Percentiles rank a stretch among this genome's conserved stretches.
phyloP scores from a whole-genome alignment of 1,140 invertebrate species.

The Drosophila yakuba region DNA sequence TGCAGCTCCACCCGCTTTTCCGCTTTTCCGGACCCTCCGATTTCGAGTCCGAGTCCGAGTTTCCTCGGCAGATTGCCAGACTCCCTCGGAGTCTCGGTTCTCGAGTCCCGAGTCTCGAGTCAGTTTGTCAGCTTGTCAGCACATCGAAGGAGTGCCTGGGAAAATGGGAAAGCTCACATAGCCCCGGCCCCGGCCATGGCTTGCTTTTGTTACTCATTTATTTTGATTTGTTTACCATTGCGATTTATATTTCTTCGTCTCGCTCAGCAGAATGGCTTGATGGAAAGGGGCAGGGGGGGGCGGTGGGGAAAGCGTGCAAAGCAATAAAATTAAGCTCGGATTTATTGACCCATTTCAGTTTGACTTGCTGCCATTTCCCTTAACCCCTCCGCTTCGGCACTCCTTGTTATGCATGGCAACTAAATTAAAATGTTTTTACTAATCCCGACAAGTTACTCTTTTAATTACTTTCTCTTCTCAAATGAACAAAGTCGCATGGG shows the following conservation, averaged over 20 bases:
- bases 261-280: slow-evolving; percentile 28
- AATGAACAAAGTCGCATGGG: slow-evolving; percentile 60
- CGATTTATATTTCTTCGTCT: slow-evolving; percentile 80
- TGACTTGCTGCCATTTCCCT: slow-evolving; percentile 57
- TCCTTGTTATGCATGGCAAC: slow-evolving; percentile 65
- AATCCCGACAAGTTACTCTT: slow-evolving; percentile 81
- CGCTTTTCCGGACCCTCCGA: slow-evolving; percentile 36
- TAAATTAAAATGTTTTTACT: slow-evolving; percentile 81
- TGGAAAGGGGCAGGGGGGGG: slow-evolving; percentile 10
- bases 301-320: slow-evolving; percentile 37
- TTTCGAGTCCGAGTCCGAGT: slow-evolving; percentile 34
- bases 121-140: slow-evolving; percentile 78
- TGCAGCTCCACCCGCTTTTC: slow-evolving; percentile 13
- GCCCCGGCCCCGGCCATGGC: slow-evolving; percentile 27
- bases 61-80: slow-evolving; percentile 46
- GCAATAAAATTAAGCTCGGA: slow-evolving; percentile 83
- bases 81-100: slow-evolving; percentile 46
- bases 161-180: slow-evolving; percentile 31
- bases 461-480: slow-evolving; percentile 80
- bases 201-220: slow-evolving; percentile 81
- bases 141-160: slow-evolving; percentile 33
- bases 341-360: slow-evolving; percentile 83
- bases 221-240: slow-evolving; percentile 83
- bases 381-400: slow-evolving; percentile 5
- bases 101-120: slow-evolving; percentile 39